A percentile compares a stretch with the other conserved stretches of the same genome.
Evolutionary conservation across 64 coral and sea anemone genomes (phyloP).

Genomic region (Montipora efflorescens): DNA sequence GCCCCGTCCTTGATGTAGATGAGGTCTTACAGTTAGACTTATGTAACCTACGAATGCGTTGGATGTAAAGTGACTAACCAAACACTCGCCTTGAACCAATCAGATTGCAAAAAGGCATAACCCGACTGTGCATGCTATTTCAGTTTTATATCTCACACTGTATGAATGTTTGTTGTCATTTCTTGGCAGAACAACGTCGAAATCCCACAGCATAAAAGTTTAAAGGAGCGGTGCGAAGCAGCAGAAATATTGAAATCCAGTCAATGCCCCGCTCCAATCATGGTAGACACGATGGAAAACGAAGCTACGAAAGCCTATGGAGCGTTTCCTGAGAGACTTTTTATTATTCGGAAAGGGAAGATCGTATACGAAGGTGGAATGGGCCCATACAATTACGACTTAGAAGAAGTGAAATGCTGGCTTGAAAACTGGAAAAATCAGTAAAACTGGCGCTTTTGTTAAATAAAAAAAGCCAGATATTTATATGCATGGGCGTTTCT

Average conservation of each 20-base stretch:
- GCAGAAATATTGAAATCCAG: constrained; percentile 48
- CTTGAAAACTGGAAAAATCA: constrained; percentile 51
- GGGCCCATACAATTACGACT: constrained; percentile 60
- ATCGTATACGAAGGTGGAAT: constrained; percentile 73
- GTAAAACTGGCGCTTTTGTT: neutral
- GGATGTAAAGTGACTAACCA: no score
- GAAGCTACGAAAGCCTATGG: constrained; percentile 67
- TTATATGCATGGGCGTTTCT: no score
- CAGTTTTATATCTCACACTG: neutral
- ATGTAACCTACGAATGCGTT: no score
- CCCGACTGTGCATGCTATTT: neutral
- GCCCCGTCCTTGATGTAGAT: no score
- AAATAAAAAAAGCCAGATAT: neutral
- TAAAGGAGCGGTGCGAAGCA: constrained; percentile 57
- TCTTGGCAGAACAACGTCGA: constrained; percentile 29
- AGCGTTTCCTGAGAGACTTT: constrained; percentile 67
- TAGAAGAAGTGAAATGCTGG: constrained; percentile 48
- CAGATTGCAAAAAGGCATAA: no score
- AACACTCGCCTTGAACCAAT: no score
- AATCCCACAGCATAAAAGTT: constrained; percentile 46
- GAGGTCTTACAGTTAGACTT: no score
- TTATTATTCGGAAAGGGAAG: constrained; percentile 42
- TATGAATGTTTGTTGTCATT: neutral
- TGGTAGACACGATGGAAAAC: constrained; percentile 77
- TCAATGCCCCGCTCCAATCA: constrained; percentile 33